Evolutionary conservation across 2,888 invertebrate species (phyloP), one percentile per base, ranked within the genome.

Genomic region (Dicyrtoma fusca): DNA sequence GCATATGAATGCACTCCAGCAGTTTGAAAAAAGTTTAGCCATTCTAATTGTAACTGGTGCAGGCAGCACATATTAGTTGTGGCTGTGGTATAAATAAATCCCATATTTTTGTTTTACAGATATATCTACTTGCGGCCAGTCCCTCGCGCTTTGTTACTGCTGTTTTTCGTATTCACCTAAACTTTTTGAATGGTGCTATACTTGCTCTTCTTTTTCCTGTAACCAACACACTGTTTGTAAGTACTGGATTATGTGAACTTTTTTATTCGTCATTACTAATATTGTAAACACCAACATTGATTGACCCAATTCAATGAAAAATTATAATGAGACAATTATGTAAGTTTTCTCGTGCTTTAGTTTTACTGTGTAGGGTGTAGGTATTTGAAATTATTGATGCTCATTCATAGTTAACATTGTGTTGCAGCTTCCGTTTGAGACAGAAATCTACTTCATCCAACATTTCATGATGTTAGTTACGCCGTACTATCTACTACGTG

Each of bases 381-480:
- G 19, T 72, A 76, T 73, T 77, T 34, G 34, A 34, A 34, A 34
- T 34, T 34, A 34, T 34, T 34, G 34, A 8, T 34, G 8, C 34
- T 34, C 4, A 34, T 34, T 34, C 34, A 34, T 34, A 34, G 34
- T 34, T 34, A 34, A 34, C 34, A 34, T 34, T 34, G 34, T 34
- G 75, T 85, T 85, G 74, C 85, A 94, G 94, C 89, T 96, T 83
- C 91, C 94, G 79, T 92, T 94, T 83, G 97, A 97, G 85, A 91
- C 91, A 82, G 91, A 94, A 77, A 88, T 94, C 72, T 97, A 97
- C 85, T 97, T 94, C 89, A 90, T 97, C 83, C 97, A 97, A 85
- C 97, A 97, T 86, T 90, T 92, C 78, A 88, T 96, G 87, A 95
- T 97, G 90, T 89, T 96, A 84, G 89, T 96, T 72, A 93, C 95